Evolutionary conservation across 2,888 invertebrate genomes (phyloP), one percentile per base, ranked within the genome.

Genomic region (Ecliptopera silaceata): DNA sequence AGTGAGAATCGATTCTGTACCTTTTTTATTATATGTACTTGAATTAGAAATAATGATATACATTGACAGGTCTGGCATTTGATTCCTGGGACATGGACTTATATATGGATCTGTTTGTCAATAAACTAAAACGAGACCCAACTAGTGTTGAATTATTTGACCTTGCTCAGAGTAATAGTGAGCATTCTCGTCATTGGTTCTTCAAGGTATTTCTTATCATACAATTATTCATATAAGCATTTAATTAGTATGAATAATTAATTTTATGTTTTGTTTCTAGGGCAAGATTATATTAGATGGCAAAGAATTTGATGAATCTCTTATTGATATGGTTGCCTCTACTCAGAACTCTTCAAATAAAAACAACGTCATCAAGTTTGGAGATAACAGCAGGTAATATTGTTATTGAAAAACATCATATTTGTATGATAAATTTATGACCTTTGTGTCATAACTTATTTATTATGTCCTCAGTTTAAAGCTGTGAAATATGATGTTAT

Each of bases 181-280:
- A 99, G 82, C 99, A 99, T 84, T 98, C 98, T 60, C 93, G 99
- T 4, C 99, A 99, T 92, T 99, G 99, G 99, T 99, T 99, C 90
- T 99, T 99, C 86, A 97, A 97, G 88, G 92, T 92, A 80, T 69
- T 47, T 43, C n/a, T 29, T 29, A 48, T 31, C 13, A 20, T 26
- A 54, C 11, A 12, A 8, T 29, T 29, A n/a, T n/a, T n/a, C n/a
- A n/a, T n/a, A n/a, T n/a, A n/a, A n/a, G n/a, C n/a, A n/a, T n/a
- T n/a, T n/a, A n/a, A 26, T 45, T 4, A 26, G 38, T 39, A n/a
- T 43, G n/a, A 26, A 13, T 41, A 49, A 49, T 31, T 6, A 45
- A 38, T 39, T 56, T 44, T 34, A 50, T 57, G 29, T 38, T 62
- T 48, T 57, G 56, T 54, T 71, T 80, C 65, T 85, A 93, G 92